Percentiles rank a stretch among this genome's conserved stretches.
phyloP scores from a whole-genome alignment of 2,888 invertebrate species.

The Hydropsyche betteni region DNA sequence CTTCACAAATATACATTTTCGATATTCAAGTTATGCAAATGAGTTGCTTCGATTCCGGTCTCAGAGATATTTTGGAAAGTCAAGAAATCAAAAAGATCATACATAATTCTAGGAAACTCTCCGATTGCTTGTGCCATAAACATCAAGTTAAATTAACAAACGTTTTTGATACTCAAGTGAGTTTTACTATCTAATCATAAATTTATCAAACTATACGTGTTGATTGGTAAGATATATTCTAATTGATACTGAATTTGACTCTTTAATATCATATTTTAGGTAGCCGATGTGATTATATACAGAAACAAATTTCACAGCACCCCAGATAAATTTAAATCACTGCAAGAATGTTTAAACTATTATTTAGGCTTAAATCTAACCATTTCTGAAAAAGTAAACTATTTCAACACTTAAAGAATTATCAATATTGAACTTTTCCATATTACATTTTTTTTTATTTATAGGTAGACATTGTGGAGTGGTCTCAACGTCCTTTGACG shows the following conservation, averaged over 20 bases:
- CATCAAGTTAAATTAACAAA: conserved; percentile 66
- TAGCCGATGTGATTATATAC: conserved; percentile 62
- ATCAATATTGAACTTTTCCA: background rate
- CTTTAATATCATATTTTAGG: conserved; percentile 56
- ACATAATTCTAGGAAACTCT: conserved; percentile 68
- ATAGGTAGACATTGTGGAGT: conserved; percentile 63
- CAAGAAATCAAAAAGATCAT: conserved; percentile 66
- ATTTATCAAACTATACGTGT: background rate
- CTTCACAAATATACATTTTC: conserved; percentile 63
- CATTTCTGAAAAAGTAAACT: conserved; percentile 60
- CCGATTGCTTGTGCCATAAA: conserved; percentile 69
- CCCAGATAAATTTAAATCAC: conserved; percentile 59
- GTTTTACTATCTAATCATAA: background rate
- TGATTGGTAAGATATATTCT: background rate
- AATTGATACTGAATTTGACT: too few relatives aligned
- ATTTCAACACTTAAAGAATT: background rate
- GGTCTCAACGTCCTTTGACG: conserved; percentile 62
- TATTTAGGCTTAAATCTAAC: conserved; percentile 61
- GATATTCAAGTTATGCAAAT: conserved; percentile 63
- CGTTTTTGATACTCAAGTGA: conserved; percentile 71
- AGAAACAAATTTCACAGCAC: conserved; percentile 60
- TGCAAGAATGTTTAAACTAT: conserved; percentile 60
- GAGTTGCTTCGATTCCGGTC: conserved; percentile 64
- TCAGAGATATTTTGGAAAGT: conserved; percentile 62
- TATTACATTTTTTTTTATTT: conserved; percentile 52